phyloP scores from a whole-genome alignment of 2,113 vertebrate genomes.

The Potamarius usumacintae region DNA sequence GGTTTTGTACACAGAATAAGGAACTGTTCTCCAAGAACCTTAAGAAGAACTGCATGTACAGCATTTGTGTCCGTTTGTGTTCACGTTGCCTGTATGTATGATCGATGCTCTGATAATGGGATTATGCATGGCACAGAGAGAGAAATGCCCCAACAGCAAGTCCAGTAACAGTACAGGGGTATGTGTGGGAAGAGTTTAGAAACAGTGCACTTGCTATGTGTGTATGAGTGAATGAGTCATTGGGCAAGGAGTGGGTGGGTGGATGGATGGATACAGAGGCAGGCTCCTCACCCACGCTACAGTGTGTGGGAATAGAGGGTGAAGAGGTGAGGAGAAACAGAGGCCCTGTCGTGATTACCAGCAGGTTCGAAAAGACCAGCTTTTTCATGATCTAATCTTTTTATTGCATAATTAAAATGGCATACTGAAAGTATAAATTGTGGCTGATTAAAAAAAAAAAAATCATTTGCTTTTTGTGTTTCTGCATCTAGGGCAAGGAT shows the following conservation, averaged over 20 bases:
- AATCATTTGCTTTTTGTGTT: neutral
- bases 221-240: slow-evolving; percentile 39
- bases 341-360: slow-evolving; percentile 36
- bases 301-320: slow-evolving; percentile 43
- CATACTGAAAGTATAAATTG: neutral
- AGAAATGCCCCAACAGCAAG: slow-evolving; percentile 47
- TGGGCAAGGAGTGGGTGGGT: slow-evolving; percentile 53
- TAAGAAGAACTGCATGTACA: neutral
- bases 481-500: slow-evolving; percentile 86
- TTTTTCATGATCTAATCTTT: slow-evolving; percentile 6
- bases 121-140: slow-evolving; percentile 55
- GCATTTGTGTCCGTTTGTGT: neutral
- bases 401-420: slow-evolving; percentile 8
- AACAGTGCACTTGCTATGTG: slow-evolving; percentile 56
- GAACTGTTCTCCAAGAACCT: neutral
- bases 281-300: slow-evolving; percentile 52
- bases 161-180: slow-evolving; percentile 65
- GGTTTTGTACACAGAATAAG: slow-evolving; percentile 5
- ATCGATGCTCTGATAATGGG: slow-evolving; percentile 45
- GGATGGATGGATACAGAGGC: slow-evolving; percentile 48
- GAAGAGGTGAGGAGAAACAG: slow-evolving; percentile 40
- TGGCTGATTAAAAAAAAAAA: neutral
- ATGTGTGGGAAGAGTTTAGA: slow-evolving; percentile 71
- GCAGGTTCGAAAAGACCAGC: slow-evolving; percentile 13
- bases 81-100: neutral